Evolutionary conservation across 2,888 invertebrate genomes (phyloP).

Genomic region (Periphyllus acericola): DNA sequence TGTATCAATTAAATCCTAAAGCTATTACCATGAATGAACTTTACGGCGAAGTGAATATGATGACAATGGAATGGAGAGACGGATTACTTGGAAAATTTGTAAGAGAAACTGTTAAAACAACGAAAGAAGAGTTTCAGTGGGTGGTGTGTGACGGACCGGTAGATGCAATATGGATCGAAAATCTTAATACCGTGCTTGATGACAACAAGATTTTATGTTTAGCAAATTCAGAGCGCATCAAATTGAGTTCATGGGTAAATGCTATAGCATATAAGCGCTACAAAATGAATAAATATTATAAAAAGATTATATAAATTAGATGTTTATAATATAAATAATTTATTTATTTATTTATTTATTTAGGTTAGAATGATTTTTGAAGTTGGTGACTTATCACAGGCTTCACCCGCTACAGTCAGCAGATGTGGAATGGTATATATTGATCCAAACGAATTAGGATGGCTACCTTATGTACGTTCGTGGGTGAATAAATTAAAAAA

Average conservation of each 20-base stretch:
- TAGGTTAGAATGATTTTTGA: constrained; percentile 80
- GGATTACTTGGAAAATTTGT: constrained; percentile 85
- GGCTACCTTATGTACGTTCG: constrained; percentile 69
- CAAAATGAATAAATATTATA: neutral
- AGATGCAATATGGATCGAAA: constrained; percentile 97
- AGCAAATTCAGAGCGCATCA: constrained; percentile 85
- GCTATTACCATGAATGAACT: constrained; percentile 95
- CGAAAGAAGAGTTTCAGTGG: constrained; percentile 86
- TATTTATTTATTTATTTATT: neutral
- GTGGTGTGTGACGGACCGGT: constrained; percentile 96
- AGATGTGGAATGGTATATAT: constrained; percentile 90
- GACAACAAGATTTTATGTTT: constrained; percentile 95
- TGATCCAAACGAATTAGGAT: constrained; percentile 87
- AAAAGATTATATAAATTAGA: no score
- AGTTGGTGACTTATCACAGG: constrained; percentile 93
- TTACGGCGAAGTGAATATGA: constrained; percentile 93
- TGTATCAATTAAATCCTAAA: constrained; percentile 90
- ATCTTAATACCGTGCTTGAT: constrained; percentile 94
- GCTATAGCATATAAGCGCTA: neutral
- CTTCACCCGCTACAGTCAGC: constrained; percentile 85
- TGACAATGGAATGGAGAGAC: constrained; percentile 95
- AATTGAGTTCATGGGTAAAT: constrained; percentile 90
- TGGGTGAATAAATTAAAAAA: constrained; percentile 40
- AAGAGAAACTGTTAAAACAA: constrained; percentile 72
- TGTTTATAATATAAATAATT: neutral